These are phyloP conservation scores for Pseudonaja textilis DNA, from an alignment of 2,113 vertebrate genomes.

Conservation along the genomic window DNA sequence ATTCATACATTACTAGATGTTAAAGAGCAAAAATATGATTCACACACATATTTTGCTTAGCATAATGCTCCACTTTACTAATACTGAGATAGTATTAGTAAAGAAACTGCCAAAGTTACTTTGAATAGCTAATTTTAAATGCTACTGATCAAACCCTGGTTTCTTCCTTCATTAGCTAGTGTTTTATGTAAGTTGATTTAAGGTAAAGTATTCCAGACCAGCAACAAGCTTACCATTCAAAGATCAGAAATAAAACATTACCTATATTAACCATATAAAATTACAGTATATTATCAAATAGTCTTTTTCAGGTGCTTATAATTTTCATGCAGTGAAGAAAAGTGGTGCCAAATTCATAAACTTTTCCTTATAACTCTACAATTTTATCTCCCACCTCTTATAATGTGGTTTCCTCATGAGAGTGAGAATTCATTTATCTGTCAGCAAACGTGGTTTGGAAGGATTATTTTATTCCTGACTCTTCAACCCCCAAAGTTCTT, in stretches of 20 bases:
- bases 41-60: background rate
- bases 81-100: background rate
- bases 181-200: background rate
- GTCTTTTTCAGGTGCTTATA: background rate
- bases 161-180: background rate
- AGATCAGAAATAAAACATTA: background rate
- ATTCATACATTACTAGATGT: background rate
- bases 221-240: background rate
- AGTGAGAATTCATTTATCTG: background rate
- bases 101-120: background rate
- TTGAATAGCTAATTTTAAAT: background rate
- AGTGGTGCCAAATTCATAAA: background rate
- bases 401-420: background rate
- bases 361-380: background rate
- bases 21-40: background rate
- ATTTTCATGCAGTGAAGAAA: background rate
- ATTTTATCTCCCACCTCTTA: background rate
- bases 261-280: background rate
- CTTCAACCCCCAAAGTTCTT: constrained; percentile 34
- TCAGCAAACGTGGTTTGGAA: background rate
- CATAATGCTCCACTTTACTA: background rate
- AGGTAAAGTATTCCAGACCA: background rate
- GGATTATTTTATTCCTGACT: background rate
- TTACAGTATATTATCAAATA: background rate
- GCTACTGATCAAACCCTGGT: background rate